Conservation (phyloP, 2,797 vertebrate species). For the Pangasius mekongensis region DNA sequence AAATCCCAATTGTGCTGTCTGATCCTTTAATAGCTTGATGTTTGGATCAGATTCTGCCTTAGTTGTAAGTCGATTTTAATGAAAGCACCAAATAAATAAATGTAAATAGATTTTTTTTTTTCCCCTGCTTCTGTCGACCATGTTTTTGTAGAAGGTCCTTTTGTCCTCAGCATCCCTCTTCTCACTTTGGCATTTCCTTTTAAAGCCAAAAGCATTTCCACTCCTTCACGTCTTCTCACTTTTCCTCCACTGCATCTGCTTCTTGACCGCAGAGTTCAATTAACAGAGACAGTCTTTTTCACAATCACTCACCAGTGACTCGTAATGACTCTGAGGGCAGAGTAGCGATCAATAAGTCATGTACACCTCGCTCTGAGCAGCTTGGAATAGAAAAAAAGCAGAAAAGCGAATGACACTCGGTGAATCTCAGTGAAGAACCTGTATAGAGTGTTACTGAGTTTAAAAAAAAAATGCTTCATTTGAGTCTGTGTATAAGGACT, state of each 20-base stretch:
- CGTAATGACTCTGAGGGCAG: conserved; percentile 63
- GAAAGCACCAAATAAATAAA: not conserved
- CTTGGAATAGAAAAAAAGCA: conserved; percentile 10
- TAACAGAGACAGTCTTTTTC: conserved; percentile 62
- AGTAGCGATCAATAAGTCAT: conserved; percentile 64
- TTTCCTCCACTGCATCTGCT: conserved; percentile 24
- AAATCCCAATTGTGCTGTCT: not conserved
- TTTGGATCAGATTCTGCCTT: no score
- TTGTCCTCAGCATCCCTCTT: not conserved
- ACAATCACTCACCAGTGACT: conserved; percentile 63
- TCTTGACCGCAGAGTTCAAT: conserved; percentile 66
- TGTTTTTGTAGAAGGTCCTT: not conserved
- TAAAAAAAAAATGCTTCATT: not conserved
- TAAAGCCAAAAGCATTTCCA: not conserved
- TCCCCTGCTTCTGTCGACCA: not conserved
- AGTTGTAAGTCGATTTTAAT: not conserved
- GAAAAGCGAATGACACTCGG: not conserved
- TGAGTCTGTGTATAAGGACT: not conserved
- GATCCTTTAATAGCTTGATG: not conserved
- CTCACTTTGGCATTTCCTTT: not conserved
- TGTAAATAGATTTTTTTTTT: not conserved
- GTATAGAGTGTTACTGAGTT: not conserved
- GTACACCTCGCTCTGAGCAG: conserved; percentile 54
- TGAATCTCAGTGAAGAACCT: not conserved
- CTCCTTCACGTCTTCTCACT: conserved; percentile 40